A percentile compares a stretch with the other conserved stretches of the same genome.
These are phyloP conservation scores for Ciconia boyciana DNA, from an alignment of 2,113 vertebrate genomes.

Conservation along the genomic window DNA sequence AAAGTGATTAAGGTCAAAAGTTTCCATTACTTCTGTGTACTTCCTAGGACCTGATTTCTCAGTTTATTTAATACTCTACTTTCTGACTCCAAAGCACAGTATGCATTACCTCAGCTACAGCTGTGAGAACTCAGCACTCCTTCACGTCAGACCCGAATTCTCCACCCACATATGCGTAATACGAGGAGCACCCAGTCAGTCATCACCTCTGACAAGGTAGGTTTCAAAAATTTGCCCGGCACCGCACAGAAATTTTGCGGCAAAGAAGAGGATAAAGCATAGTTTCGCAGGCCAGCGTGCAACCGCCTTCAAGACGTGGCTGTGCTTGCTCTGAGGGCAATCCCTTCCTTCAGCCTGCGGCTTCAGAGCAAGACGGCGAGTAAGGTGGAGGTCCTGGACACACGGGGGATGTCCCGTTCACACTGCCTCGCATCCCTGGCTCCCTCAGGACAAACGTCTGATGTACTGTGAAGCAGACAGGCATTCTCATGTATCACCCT, in stretches of 20 bases:
- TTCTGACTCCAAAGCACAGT: slow-evolving; percentile 8
- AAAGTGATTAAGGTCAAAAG: slow-evolving; percentile 48
- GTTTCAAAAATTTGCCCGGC: slow-evolving; percentile 16
- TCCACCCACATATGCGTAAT: not conserved
- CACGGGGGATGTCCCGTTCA: not conserved
- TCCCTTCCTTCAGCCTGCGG: not conserved
- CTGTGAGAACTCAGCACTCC: slow-evolving; percentile 22
- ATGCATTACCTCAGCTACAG: not conserved
- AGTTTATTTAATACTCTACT: slow-evolving; percentile 7
- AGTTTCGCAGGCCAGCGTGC: not conserved
- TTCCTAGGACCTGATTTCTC: slow-evolving; percentile 14
- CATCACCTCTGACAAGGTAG: not conserved
- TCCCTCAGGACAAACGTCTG: not conserved
- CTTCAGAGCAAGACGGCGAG: not conserved
- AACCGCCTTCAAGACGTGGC: not conserved
- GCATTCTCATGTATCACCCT: not conserved
- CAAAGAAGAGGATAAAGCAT: not conserved
- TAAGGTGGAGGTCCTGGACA: not conserved
- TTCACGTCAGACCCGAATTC: not conserved
- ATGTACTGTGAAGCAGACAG: not conserved
- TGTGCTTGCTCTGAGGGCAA: not conserved
- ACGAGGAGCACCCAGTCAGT: not conserved
- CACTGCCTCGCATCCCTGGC: not conserved
- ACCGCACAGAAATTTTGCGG: slow-evolving; percentile 8
- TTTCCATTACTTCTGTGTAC: slow-evolving; percentile 41